phyloP scores from a whole-genome alignment of 2,888 invertebrate genomes.

The Caenorhabditis sinica region DNA sequence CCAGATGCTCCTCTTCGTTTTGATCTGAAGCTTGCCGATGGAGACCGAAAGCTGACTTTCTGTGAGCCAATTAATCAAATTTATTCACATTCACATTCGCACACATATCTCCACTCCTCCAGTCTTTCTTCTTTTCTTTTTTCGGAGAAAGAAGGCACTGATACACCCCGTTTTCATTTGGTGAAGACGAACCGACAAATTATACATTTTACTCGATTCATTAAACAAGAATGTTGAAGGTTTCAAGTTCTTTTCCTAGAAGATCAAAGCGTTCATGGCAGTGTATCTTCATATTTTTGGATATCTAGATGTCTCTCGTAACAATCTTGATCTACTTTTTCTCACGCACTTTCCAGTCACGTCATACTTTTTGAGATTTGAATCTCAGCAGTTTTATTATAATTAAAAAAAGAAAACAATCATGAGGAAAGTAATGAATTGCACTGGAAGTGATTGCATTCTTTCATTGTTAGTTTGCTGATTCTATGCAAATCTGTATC shows the following conservation, averaged over 20 bases:
- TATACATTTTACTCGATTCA: conserved; percentile 56
- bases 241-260: neutral
- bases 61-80: conserved; percentile 64
- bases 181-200: conserved; percentile 33
- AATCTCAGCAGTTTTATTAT: neutral
- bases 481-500: too few species aligned
- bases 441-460: neutral
- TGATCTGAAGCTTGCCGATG: conserved; percentile 40
- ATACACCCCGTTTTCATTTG: conserved; percentile 36
- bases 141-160: conserved; percentile 44
- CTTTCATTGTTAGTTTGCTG: too few species aligned
- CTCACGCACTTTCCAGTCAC: conserved; percentile 17
- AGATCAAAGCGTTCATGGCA: conserved; percentile 2
- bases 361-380: neutral
- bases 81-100: conserved; percentile 64
- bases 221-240: conserved; percentile 17
- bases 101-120: conserved; percentile 45
- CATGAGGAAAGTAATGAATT: neutral
- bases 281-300: neutral
- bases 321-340: conserved; percentile 7
- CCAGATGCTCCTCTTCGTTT: conserved; percentile 38
- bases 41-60: conserved; percentile 45
- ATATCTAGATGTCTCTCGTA: conserved; percentile 2
- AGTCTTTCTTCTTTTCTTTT: conserved; percentile 34
- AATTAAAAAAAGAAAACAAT: neutral